A percentile compares a stretch with the other conserved stretches of the same genome.
These are phyloP conservation scores for Myopa tessellatipennis DNA, from an alignment of 2,888 invertebrate species.

Conservation along the genomic window DNA sequence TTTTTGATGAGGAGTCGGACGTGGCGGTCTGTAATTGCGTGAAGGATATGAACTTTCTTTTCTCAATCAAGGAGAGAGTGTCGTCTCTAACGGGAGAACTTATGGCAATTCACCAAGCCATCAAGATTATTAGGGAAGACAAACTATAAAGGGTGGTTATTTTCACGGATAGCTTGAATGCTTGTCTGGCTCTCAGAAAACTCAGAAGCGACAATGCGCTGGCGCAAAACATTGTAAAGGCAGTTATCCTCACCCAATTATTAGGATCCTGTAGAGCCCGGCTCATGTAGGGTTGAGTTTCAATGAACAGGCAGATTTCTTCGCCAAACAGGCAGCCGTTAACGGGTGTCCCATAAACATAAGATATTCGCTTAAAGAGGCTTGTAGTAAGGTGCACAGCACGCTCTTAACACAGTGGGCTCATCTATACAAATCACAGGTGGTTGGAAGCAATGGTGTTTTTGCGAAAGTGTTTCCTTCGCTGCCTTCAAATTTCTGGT, in stretches of 20 bases:
- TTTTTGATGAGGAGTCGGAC: not conserved
- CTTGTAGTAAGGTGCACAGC: not conserved
- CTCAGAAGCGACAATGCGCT: not conserved
- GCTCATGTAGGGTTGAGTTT: not conserved
- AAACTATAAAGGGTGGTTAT: not conserved
- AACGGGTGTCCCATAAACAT: not conserved
- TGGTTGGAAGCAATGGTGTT: not conserved
- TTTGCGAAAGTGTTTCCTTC: not conserved
- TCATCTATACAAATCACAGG: too few species aligned
- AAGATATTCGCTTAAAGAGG: not conserved
- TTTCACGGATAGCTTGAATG: slow-evolving; percentile 33
- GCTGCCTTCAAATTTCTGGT: not conserved
- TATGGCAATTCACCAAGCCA: slow-evolving; percentile 18
- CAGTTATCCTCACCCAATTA: not conserved
- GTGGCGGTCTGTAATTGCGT: not conserved
- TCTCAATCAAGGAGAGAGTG: not conserved
- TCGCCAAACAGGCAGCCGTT: not conserved
- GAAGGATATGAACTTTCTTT: not conserved
- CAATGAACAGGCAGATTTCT: slow-evolving; percentile 10
- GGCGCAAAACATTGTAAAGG: too few species aligned
- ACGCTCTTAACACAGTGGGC: too few species aligned
- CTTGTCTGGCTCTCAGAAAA: not conserved
- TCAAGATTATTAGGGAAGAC: slow-evolving; percentile 31
- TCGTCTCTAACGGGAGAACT: slow-evolving; percentile 23
- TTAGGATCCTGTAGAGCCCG: not conserved